Percentiles rank a stretch among this genome's conserved stretches.
Conservation (phyloP, 2,888 invertebrate genomes). For the Hymenopus coronatus region DNA sequence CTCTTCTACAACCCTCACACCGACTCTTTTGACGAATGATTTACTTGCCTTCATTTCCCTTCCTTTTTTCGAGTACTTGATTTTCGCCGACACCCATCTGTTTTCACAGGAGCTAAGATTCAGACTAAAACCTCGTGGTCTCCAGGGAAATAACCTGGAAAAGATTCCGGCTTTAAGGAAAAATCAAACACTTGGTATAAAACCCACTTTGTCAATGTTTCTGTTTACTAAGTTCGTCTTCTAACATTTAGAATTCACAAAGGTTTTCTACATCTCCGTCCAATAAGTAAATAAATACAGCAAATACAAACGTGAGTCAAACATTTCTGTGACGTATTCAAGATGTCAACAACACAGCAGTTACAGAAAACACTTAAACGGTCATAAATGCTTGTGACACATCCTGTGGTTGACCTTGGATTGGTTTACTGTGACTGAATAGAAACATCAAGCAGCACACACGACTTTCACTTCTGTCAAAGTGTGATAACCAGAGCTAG, state of each 20-base stretch:
- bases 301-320: too few relatives aligned
- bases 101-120: neutral
- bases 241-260: neutral
- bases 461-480: too few relatives aligned
- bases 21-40: neutral
- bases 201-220: neutral
- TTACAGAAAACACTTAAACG: too few relatives aligned
- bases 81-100: neutral
- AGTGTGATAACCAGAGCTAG: too few relatives aligned
- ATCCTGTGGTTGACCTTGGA: too few relatives aligned
- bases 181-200: neutral
- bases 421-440: too few relatives aligned
- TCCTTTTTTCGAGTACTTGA: neutral
- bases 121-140: neutral
- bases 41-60: neutral
- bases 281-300: too few relatives aligned
- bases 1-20: neutral
- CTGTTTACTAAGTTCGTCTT: neutral
- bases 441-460: too few relatives aligned
- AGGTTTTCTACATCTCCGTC: neutral
- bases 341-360: too few relatives aligned
- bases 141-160: neutral
- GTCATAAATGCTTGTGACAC: too few relatives aligned
- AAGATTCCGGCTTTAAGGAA: neutral
- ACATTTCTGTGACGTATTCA: too few relatives aligned